phyloP scores from a whole-genome alignment of 2,113 vertebrate species.

The Sarotherodon lohbergeri region DNA sequence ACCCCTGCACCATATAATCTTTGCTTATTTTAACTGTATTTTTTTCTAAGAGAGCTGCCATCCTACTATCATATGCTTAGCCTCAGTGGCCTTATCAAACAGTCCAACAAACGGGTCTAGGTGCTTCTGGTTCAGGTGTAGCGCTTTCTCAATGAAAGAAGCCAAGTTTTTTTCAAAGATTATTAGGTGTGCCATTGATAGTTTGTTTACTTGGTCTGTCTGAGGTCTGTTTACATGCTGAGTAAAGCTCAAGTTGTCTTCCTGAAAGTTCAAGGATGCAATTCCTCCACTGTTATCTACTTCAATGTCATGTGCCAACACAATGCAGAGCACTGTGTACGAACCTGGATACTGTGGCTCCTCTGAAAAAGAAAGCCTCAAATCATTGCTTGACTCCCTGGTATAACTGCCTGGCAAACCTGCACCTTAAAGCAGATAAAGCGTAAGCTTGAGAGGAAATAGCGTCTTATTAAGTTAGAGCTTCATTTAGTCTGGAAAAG shows the following conservation, averaged over 20 bases:
- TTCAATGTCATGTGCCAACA: neutral
- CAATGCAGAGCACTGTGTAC: neutral
- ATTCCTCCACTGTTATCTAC: neutral
- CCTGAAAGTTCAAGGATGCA: neutral
- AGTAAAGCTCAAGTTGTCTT: neutral
- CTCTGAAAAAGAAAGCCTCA: neutral
- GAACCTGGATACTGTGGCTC: neutral
- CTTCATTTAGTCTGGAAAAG: neutral
- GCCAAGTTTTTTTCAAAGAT: neutral
- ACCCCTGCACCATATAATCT: no score
- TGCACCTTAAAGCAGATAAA: neutral
- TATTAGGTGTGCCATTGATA: neutral
- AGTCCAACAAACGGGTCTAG: neutral
- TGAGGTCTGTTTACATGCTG: neutral
- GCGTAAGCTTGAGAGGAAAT: neutral
- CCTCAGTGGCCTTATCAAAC: neutral
- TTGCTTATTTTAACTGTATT: neutral
- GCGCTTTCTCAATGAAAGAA: neutral
- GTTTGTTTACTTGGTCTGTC: neutral
- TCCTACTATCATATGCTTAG: neutral
- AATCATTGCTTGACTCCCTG: neutral
- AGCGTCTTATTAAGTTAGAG: neutral
- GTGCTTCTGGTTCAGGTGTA: neutral
- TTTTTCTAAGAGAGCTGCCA: neutral
- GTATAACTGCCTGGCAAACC: neutral